Conservation (phyloP, 2,797 vertebrate genomes). For the Oreonectes daqikongensis region DNA sequence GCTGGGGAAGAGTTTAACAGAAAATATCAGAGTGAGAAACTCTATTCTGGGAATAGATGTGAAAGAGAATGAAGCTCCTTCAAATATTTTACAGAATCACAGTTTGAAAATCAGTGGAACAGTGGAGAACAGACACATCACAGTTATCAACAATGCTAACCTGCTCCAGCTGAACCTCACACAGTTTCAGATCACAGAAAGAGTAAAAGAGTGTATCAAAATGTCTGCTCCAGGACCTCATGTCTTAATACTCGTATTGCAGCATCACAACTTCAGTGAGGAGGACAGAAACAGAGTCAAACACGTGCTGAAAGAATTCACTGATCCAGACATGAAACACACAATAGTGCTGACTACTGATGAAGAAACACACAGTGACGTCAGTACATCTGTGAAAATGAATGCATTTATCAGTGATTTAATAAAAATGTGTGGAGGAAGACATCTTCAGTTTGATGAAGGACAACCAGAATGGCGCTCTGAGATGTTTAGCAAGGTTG, state of each 20-base stretch:
- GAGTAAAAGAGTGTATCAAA: not conserved
- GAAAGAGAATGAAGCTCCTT: not conserved
- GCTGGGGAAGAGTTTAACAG: not conserved
- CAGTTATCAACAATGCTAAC: not conserved
- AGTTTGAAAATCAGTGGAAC: not conserved
- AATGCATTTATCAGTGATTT: too few species aligned
- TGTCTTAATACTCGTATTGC: not conserved
- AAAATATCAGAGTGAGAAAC: slow-evolving; percentile 6
- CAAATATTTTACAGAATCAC: not conserved
- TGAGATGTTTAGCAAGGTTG: too few species aligned
- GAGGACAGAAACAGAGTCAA: not conserved
- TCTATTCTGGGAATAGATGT: not conserved
- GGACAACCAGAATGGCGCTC: too few species aligned
- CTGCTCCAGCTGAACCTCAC: not conserved
- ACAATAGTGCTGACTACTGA: not conserved
- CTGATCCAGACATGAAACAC: not conserved
- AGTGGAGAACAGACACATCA: slow-evolving; percentile 5
- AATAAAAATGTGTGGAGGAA: too few species aligned
- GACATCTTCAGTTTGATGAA: too few species aligned
- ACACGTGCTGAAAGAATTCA: not conserved
- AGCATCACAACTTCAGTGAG: not conserved
- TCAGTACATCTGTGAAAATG: too few species aligned
- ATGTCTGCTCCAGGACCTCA: slow-evolving; percentile 24
- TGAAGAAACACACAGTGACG: not conserved
- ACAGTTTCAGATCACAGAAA: not conserved